A percentile compares a stretch with the other conserved stretches of the same genome.
Conservation (phyloP, 2,888 invertebrate genomes). For the Drosophila robusta region DNA sequence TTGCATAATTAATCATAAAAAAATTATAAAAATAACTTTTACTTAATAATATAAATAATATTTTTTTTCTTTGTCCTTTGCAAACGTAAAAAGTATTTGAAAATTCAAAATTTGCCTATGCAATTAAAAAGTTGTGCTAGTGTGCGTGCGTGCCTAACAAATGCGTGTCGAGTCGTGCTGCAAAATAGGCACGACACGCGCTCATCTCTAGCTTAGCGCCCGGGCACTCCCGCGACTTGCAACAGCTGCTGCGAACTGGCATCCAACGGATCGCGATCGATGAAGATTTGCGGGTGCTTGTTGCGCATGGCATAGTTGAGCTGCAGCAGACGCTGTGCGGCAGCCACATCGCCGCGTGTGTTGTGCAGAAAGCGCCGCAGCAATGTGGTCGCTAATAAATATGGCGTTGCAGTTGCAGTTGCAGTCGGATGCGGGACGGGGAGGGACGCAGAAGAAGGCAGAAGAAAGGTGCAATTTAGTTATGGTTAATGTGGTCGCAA, state of each 20-base stretch:
- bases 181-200: neutral
- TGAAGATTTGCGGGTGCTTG: slow-evolving; percentile 86
- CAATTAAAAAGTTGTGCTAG: no score
- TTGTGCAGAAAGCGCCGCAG: slow-evolving; percentile 82
- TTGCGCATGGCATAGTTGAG: slow-evolving; percentile 86
- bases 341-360: slow-evolving; percentile 76
- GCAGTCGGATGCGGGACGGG: neutral
- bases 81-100: no score
- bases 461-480: slow-evolving; percentile 21
- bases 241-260: slow-evolving; percentile 78
- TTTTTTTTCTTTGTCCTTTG: no score
- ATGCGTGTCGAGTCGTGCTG: neutral
- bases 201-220: slow-evolving; percentile 5
- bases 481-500: slow-evolving; percentile 31
- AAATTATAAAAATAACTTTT: no score
- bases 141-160: no score
- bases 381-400: slow-evolving; percentile 71
- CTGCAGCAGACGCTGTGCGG: slow-evolving; percentile 81
- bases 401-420: slow-evolving; percentile 1
- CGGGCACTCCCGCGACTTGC: slow-evolving; percentile 82
- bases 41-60: no score
- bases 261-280: slow-evolving; percentile 86
- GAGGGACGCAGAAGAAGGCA: neutral
- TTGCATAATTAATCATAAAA: no score
- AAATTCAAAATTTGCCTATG: no score